A percentile compares a stretch with the other conserved stretches of the same genome.
These are phyloP conservation scores for Mycalesis mineus DNA, from an alignment of 2,888 invertebrate species.

Conservation along the genomic window DNA sequence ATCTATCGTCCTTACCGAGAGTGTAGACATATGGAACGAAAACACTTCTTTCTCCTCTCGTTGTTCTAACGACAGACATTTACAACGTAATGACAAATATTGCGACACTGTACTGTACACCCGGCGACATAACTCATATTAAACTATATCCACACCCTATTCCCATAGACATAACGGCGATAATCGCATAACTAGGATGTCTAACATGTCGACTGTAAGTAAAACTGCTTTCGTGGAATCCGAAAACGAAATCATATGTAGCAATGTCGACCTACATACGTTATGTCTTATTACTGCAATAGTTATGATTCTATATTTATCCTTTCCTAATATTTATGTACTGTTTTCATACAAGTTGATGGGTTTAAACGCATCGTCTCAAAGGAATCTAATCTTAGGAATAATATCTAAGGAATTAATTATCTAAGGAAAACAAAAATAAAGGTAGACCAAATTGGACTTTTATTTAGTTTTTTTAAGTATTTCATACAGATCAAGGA, in stretches of 20 bases:
- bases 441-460: too few species aligned
- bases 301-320: not conserved
- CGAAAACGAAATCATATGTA: conserved; percentile 21
- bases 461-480: too few species aligned
- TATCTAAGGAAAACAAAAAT: too few species aligned
- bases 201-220: not conserved
- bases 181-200: conserved; percentile 3
- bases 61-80: conserved; percentile 44
- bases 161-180: conserved; percentile 2
- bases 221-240: conserved; percentile 28
- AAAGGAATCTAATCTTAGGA: too few species aligned
- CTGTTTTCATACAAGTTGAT: too few species aligned
- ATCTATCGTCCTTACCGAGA: conserved; percentile 39
- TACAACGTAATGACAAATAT: conserved; percentile 57
- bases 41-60: conserved; percentile 53
- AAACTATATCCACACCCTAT: conserved; percentile 6
- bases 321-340: not conserved
- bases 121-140: not conserved
- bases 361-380: too few species aligned
- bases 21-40: conserved; percentile 49
- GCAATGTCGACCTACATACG: conserved; percentile 17
- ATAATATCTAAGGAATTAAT: too few species aligned
- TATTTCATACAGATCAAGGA: too few species aligned
- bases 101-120: conserved; percentile 34
- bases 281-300: conserved; percentile 1